phyloP scores from a whole-genome alignment of 1,140 invertebrate species.

The Dreissena polymorpha region DNA sequence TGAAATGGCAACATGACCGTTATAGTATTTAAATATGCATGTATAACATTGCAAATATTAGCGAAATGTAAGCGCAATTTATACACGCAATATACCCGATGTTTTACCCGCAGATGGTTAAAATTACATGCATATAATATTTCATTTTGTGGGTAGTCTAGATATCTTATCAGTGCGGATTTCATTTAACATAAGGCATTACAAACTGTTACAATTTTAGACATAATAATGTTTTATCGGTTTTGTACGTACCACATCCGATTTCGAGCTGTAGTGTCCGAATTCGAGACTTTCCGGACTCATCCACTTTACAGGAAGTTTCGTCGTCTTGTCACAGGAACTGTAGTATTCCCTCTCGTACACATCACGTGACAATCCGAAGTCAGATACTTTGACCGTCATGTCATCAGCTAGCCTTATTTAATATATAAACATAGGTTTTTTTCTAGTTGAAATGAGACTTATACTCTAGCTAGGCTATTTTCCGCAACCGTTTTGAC shows the following conservation, averaged over 20 bases:
- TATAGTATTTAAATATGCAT: neutral
- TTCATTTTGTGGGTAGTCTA: too few relatives aligned
- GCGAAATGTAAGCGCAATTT: neutral
- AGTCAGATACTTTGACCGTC: conserved; percentile 81
- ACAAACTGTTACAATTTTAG: too few relatives aligned
- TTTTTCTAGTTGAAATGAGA: too few relatives aligned
- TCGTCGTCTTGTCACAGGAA: conserved; percentile 78
- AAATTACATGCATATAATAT: too few relatives aligned
- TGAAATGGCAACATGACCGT: neutral
- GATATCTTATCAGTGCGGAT: neutral
- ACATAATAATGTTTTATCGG: neutral
- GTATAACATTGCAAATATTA: neutral
- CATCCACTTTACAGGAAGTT: conserved; percentile 81
- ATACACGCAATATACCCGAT: neutral
- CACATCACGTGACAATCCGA: conserved; percentile 82
- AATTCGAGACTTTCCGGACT: conserved; percentile 79
- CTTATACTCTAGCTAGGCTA: too few relatives aligned
- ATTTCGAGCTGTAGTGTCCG: conserved; percentile 76
- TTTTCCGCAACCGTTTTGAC: too few relatives aligned
- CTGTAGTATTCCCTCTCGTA: conserved; percentile 81
- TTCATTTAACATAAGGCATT: neutral
- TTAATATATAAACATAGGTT: neutral
- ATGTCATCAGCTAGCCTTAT: conserved; percentile 79
- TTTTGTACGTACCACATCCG: conserved; percentile 77
- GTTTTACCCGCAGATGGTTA: too few relatives aligned